Evolutionary conservation across 2,888 invertebrate species (phyloP).

Genomic region (Rhabditoides inermis): DNA sequence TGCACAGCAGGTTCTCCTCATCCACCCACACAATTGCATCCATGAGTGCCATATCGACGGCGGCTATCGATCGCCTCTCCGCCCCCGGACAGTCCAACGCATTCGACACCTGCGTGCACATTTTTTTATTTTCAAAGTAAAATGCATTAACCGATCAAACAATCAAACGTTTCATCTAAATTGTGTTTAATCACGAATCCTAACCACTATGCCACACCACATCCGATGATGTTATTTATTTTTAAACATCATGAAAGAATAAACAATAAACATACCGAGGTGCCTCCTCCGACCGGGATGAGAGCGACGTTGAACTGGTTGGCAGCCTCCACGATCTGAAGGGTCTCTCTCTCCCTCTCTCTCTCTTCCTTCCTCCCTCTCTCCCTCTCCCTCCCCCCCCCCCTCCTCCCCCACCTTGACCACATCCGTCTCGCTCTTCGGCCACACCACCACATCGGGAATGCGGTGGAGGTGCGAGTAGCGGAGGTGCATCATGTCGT

Average conservation of each 20-base stretch:
- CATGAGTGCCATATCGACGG: constrained; percentile 86
- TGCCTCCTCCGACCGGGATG: constrained; percentile 61
- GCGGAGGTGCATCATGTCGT: constrained; percentile 74
- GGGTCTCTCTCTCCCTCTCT: background rate
- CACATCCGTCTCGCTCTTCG: constrained; percentile 56
- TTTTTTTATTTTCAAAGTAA: too few relatives aligned
- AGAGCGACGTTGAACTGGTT: constrained; percentile 69
- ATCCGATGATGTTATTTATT: too few relatives aligned
- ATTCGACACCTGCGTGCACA: constrained; percentile 42
- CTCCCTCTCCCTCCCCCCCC: background rate
- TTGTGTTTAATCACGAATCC: too few relatives aligned
- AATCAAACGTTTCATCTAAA: too few relatives aligned
- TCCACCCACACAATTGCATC: constrained; percentile 89
- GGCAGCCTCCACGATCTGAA: constrained; percentile 68
- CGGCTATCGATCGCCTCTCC: constrained; percentile 74
- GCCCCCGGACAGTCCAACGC: constrained; percentile 39
- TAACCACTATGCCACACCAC: too few relatives aligned
- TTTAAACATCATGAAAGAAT: too few relatives aligned
- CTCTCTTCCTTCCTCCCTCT: background rate
- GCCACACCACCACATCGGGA: constrained; percentile 90
- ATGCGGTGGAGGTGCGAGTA: constrained; percentile 69
- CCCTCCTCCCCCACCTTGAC: constrained; percentile 12
- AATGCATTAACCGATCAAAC: too few relatives aligned
- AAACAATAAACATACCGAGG: constrained; percentile 2
- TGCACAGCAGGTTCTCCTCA: constrained; percentile 70